Evolutionary conservation across 2,113 vertebrate genomes (phyloP).

Genomic region (Notarius quadriscutis): DNA sequence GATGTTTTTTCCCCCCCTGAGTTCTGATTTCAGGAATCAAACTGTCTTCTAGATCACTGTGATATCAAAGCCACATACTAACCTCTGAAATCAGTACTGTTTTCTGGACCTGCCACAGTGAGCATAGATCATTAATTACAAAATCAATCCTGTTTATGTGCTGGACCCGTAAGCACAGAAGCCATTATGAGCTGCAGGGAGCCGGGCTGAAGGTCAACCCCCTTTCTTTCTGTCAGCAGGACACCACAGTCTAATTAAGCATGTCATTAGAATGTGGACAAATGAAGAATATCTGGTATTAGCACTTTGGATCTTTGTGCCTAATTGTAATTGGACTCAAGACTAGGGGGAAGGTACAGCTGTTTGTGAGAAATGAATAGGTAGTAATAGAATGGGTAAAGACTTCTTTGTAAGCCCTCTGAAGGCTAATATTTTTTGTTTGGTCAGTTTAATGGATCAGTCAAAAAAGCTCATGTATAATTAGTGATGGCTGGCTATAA

Average conservation of each 20-base stretch:
- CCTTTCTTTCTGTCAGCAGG: constrained; percentile 25
- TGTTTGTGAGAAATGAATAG: constrained; percentile 37
- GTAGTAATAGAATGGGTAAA: background rate
- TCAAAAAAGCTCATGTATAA: constrained; percentile 2
- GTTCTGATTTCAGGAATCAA: background rate
- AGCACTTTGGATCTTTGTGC: constrained; percentile 12
- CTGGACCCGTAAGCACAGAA: constrained; percentile 41
- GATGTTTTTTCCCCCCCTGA: background rate
- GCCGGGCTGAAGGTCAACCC: constrained; percentile 42
- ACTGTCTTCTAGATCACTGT: background rate
- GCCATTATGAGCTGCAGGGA: constrained; percentile 45
- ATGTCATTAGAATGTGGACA: constrained; percentile 45
- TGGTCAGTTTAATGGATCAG: background rate
- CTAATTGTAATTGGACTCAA: constrained; percentile 22
- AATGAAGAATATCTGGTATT: constrained; percentile 38
- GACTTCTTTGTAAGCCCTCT: background rate
- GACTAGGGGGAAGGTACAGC: constrained; percentile 2
- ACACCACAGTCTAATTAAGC: constrained; percentile 48
- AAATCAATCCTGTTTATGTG: constrained; percentile 49
- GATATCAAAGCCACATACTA: background rate
- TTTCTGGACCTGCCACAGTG: constrained; percentile 24
- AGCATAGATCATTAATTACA: constrained; percentile 48
- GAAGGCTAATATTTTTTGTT: background rate
- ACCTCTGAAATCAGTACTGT: constrained; percentile 11
- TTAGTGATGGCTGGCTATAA: background rate